A percentile compares a stretch with the other conserved stretches of the same genome.
Conservation (phyloP, 2,888 invertebrate genomes). For the Ophion slaviceki region DNA sequence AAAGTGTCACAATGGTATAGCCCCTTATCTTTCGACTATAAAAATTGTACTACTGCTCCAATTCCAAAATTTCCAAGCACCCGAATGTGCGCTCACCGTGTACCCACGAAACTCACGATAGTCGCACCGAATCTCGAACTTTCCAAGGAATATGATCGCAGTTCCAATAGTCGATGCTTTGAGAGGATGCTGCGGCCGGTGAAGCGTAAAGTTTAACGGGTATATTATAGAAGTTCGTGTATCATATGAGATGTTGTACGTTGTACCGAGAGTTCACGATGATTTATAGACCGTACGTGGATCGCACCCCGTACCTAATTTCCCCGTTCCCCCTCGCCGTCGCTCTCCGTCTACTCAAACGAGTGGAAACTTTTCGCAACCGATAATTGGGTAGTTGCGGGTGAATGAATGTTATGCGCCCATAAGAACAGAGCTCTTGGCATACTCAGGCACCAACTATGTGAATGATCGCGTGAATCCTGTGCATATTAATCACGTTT, state of each 20-base stretch:
- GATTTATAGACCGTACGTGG: slow-evolving; percentile 67
- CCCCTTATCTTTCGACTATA: no score
- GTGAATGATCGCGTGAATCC: slow-evolving; percentile 22
- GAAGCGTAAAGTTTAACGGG: slow-evolving; percentile 22
- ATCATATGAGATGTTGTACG: slow-evolving; percentile 28
- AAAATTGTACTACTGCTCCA: no score
- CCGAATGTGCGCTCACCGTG: no score
- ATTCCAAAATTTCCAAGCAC: no score
- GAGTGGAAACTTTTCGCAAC: slow-evolving; percentile 64
- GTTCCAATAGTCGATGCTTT: not conserved
- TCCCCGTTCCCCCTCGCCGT: slow-evolving; percentile 13
- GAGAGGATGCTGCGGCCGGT: not conserved
- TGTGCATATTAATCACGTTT: slow-evolving; percentile 8
- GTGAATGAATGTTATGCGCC: slow-evolving; percentile 40
- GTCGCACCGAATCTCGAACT: slow-evolving; percentile 4
- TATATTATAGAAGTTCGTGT: slow-evolving; percentile 40
- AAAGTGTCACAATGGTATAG: no score
- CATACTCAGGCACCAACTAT: slow-evolving; percentile 35
- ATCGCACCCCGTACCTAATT: slow-evolving; percentile 59
- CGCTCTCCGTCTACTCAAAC: slow-evolving; percentile 5
- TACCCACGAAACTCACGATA: not conserved
- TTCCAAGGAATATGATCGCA: slow-evolving; percentile 10
- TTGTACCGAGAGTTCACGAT: slow-evolving; percentile 33
- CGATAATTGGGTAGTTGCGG: slow-evolving; percentile 63
- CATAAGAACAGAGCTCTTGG: slow-evolving; percentile 13